Conservation (phyloP, 2,113 vertebrate species). For the Nesoenas mayeri region DNA sequence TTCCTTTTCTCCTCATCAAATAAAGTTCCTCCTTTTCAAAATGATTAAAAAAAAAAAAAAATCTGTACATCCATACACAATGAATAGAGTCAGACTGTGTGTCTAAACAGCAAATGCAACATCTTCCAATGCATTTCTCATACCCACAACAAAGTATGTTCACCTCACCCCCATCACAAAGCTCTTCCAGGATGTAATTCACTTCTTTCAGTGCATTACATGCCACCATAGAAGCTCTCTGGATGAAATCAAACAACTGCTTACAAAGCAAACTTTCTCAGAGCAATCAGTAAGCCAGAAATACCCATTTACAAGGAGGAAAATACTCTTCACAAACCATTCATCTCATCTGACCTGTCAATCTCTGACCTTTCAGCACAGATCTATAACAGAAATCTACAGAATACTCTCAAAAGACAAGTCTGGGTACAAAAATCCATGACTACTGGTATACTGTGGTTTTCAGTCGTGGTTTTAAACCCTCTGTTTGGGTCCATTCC, state of each 20-base stretch:
- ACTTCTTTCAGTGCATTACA: neutral
- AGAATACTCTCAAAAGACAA: neutral
- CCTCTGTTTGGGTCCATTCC: neutral
- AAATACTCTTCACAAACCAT: neutral
- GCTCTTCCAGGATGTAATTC: neutral
- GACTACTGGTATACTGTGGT: fast-evolving
- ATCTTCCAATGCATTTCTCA: neutral
- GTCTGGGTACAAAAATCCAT: neutral
- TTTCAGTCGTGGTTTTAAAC: neutral
- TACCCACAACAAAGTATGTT: neutral
- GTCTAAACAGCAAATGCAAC: neutral
- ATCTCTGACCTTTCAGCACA: neutral
- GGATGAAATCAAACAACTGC: neutral
- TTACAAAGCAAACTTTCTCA: neutral
- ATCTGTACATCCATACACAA: neutral
- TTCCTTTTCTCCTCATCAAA: neutral
- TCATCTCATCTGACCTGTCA: neutral
- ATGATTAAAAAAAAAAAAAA: too few relatives aligned
- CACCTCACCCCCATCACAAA: neutral
- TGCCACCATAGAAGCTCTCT: neutral
- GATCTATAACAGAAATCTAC: neutral
- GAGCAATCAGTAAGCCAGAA: neutral
- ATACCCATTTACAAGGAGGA: neutral
- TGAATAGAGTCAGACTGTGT: neutral
- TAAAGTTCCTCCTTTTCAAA: neutral